Percentiles rank a stretch among this genome's conserved stretches.
These are phyloP conservation scores for Tiliacea aurago DNA, from an alignment of 2,888 invertebrate genomes.

Conservation along the genomic window DNA sequence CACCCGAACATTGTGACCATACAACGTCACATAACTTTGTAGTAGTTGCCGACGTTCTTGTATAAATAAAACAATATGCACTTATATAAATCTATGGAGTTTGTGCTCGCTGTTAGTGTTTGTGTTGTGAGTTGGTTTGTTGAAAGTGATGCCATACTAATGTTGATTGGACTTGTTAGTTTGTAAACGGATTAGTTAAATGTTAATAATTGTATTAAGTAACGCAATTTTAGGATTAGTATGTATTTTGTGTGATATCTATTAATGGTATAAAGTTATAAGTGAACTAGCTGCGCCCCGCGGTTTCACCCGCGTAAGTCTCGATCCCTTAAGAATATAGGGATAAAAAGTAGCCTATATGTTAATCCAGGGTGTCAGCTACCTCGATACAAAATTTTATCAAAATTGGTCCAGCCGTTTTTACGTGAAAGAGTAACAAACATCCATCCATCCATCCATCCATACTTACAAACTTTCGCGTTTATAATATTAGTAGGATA, in stretches of 20 bases:
- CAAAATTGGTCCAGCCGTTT: too few relatives aligned
- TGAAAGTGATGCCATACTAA: conserved; percentile 27
- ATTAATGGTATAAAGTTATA: background rate
- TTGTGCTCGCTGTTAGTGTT: conserved; percentile 34
- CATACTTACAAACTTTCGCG: too few relatives aligned
- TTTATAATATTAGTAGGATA: too few relatives aligned
- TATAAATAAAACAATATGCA: conserved; percentile 58
- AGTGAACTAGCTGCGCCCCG: too few relatives aligned
- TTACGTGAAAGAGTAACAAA: too few relatives aligned
- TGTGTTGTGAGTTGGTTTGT: conserved; percentile 37
- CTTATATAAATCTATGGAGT: conserved; percentile 37
- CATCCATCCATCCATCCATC: too few relatives aligned
- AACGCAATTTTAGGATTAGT: background rate
- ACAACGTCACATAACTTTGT: conserved; percentile 71
- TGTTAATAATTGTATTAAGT: background rate
- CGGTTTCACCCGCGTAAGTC: too few relatives aligned
- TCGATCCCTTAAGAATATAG: too few relatives aligned
- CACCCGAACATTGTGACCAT: conserved; percentile 68
- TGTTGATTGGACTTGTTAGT: conserved; percentile 14
- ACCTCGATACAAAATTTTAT: too few relatives aligned
- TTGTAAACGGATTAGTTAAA: background rate
- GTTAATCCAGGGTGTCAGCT: too few relatives aligned
- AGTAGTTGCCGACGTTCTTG: conserved; percentile 54
- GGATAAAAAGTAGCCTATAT: too few relatives aligned
- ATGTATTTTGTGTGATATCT: background rate